Percentiles rank a stretch among this genome's conserved stretches.
Evolutionary conservation across 2,888 invertebrate genomes (phyloP).

Genomic region (Liopterus haemorrhoidalis): DNA sequence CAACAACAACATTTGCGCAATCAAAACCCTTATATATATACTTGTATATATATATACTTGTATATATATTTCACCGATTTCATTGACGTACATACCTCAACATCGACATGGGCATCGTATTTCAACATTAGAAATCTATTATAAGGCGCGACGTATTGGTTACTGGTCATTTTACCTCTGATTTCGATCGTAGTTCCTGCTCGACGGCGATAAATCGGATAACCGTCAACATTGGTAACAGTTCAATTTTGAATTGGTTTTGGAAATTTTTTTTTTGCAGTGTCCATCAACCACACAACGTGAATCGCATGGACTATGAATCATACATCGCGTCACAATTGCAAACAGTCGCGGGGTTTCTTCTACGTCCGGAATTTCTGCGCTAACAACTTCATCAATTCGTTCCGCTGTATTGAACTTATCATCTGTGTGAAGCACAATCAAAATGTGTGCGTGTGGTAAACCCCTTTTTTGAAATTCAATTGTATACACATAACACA

Average conservation of each 20-base stretch:
- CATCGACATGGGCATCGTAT: constrained; percentile 36
- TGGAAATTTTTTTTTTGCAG: constrained; percentile 13
- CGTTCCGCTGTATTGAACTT: neutral
- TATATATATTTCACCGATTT: constrained; percentile 34
- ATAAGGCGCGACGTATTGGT: constrained; percentile 38
- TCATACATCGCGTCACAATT: constrained; percentile 38
- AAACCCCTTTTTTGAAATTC: constrained; percentile 14
- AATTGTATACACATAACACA: neutral
- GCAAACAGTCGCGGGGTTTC: constrained; percentile 33
- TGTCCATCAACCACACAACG: constrained; percentile 25
- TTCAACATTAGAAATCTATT: constrained; percentile 25
- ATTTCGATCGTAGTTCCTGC: constrained; percentile 18
- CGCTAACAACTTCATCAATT: constrained; percentile 26
- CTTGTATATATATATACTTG: too few species aligned
- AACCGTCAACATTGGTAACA: constrained; percentile 34
- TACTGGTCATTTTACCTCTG: constrained; percentile 32
- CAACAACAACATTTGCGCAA: neutral
- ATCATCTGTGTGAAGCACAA: neutral
- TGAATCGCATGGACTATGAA: constrained; percentile 37
- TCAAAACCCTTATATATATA: too few species aligned
- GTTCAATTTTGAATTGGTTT: neutral
- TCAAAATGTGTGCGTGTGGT: constrained; percentile 8
- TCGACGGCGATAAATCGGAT: neutral
- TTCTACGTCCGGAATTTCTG: constrained; percentile 38
- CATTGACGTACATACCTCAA: constrained; percentile 33